Conservation (phyloP, 2,113 vertebrate species). For the Mesitornis unicolor region DNA sequence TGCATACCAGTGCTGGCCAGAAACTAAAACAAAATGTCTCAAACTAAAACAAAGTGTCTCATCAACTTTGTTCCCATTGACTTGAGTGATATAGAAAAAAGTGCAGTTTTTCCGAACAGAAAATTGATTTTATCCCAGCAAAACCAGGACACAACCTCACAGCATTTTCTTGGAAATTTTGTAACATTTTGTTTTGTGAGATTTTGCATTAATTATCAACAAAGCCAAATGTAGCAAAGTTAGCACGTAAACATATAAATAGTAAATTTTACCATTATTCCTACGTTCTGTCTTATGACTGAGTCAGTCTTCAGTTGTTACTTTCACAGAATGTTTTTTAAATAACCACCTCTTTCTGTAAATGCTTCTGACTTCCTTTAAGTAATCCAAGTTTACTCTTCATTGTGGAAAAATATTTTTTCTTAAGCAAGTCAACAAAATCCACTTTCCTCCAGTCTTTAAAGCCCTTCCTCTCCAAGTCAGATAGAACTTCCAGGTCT, state of each 20-base stretch:
- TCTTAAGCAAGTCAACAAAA: not conserved
- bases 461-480: not conserved
- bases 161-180: not conserved
- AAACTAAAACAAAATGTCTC: too few relatives aligned
- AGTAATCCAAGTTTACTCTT: not conserved
- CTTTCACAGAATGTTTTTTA: fast-evolving
- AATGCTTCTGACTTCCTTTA: not conserved
- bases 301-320: not conserved
- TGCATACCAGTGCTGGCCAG: too few relatives aligned
- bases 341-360: not conserved
- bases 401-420: not conserved
- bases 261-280: not conserved
- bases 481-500: not conserved
- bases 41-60: too few relatives aligned
- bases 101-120: too few relatives aligned
- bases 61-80: too few relatives aligned
- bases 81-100: too few relatives aligned
- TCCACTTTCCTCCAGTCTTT: not conserved
- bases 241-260: not conserved
- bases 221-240: not conserved
- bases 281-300: not conserved
- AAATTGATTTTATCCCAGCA: too few relatives aligned
- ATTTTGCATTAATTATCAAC: not conserved
- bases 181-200: not conserved
- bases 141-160: too few relatives aligned